phyloP scores from a whole-genome alignment of 2,113 vertebrate species.

The Gallinago media region DNA sequence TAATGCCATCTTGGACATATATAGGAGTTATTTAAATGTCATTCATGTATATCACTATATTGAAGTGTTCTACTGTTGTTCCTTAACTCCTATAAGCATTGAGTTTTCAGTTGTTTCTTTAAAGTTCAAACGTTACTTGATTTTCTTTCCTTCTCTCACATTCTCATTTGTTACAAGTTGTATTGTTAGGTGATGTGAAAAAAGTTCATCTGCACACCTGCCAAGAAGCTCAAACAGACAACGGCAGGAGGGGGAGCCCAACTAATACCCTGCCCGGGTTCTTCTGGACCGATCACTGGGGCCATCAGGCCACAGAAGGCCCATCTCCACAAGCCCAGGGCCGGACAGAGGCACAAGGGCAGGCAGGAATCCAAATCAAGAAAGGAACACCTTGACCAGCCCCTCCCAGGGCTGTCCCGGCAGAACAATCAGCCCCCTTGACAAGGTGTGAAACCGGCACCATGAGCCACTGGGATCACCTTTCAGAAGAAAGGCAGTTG shows the following conservation, averaged over 20 bases:
- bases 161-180: not conserved
- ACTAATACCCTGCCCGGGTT: not conserved
- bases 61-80: not conserved
- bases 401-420: not conserved
- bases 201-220: not conserved
- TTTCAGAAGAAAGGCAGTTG: not conserved
- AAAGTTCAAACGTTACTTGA: not conserved
- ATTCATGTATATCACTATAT: not conserved
- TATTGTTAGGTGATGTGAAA: not conserved
- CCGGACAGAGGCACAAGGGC: not conserved
- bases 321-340: not conserved
- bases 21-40: not conserved
- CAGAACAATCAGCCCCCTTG: accelerated
- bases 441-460: not conserved
- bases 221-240: not conserved
- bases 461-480: not conserved
- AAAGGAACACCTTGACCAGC: not conserved
- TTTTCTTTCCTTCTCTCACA: not conserved
- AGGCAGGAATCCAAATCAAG: not conserved
- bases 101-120: not conserved
- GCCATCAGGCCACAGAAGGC: not conserved
- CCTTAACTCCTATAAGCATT: not conserved
- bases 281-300: not conserved
- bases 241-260: accelerated
- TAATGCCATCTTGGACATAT: not conserved